Conservation (phyloP, 2,113 vertebrate species). For the Reinhardtius hippoglossoides region DNA sequence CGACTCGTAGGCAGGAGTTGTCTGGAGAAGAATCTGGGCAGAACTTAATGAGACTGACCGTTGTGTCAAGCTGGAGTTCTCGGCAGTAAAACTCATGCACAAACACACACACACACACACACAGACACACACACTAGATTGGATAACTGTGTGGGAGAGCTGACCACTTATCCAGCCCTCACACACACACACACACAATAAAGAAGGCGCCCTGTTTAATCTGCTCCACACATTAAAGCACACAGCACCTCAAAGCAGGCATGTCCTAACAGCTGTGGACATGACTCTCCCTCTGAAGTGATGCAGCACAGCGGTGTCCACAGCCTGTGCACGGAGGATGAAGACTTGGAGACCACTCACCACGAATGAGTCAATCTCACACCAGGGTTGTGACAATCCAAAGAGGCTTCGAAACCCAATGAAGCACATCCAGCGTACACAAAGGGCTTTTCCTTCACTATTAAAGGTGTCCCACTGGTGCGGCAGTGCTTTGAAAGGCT, state of each 20-base stretch:
- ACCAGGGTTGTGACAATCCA: conserved; percentile 72
- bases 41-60: conserved; percentile 66
- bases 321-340: conserved; percentile 18
- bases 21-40: conserved; percentile 31
- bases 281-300: conserved; percentile 65
- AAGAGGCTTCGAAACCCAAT: conserved; percentile 60
- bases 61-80: conserved; percentile 45
- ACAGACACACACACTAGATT: conserved; percentile 27
- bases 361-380: conserved; percentile 73
- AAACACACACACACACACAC: conserved; percentile 27
- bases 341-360: conserved; percentile 54
- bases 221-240: conserved; percentile 70
- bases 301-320: conserved; percentile 57
- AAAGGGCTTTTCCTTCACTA: conserved; percentile 71
- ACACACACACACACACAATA: conserved; percentile 29
- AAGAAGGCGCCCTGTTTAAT: conserved; percentile 65
- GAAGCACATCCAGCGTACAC: conserved; percentile 54
- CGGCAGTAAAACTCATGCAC: background rate
- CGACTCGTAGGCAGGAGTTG: conserved; percentile 38
- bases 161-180: conserved; percentile 54
- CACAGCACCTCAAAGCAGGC: conserved; percentile 68
- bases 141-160: conserved; percentile 53
- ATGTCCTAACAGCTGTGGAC: conserved; percentile 72
- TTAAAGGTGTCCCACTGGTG: conserved; percentile 71
- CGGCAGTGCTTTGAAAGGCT: conserved; percentile 76